These are phyloP conservation scores for Rhinoderma darwinii DNA, from an alignment of 2,113 vertebrate genomes.

Conservation along the genomic window DNA sequence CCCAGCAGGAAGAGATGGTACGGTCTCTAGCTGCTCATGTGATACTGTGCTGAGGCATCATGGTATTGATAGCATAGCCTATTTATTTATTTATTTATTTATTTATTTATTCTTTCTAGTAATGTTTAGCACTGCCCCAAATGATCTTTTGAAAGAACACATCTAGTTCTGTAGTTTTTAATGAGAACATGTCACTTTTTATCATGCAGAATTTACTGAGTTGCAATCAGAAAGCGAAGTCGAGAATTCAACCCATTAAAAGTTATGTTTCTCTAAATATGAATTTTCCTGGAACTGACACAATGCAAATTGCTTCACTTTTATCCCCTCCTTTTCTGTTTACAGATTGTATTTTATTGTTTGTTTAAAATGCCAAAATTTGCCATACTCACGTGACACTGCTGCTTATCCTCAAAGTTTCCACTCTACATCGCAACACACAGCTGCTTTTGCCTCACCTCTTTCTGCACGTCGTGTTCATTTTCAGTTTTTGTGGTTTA, in stretches of 20 bases:
- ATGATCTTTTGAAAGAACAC: neutral
- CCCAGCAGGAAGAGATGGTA: no score
- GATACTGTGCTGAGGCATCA: no score
- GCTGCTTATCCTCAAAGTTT: slow-evolving; percentile 48
- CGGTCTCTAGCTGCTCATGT: no score
- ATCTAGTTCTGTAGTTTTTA: neutral
- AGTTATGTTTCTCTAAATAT: slow-evolving; percentile 15
- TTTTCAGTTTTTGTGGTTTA: slow-evolving; percentile 37
- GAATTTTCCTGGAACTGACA: slow-evolving; percentile 11
- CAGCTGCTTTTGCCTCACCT: slow-evolving; percentile 42
- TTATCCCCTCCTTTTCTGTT: neutral
- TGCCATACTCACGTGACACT: neutral
- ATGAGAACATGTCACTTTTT: neutral
- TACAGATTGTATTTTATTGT: slow-evolving; percentile 36
- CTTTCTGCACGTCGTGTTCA: slow-evolving; percentile 35
- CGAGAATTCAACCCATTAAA: neutral
- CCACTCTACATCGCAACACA: slow-evolving; percentile 34
- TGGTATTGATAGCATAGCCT: no score
- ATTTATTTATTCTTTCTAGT: no score
- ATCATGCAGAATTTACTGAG: neutral
- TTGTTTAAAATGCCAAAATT: slow-evolving; percentile 19
- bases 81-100: no score
- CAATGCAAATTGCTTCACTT: slow-evolving; percentile 9
- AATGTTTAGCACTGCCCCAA: no score
- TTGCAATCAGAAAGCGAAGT: neutral